Base-by-base conservation (phyloP, 2,888 invertebrate genomes). In the Brachynemurus nebulosus region DNA sequence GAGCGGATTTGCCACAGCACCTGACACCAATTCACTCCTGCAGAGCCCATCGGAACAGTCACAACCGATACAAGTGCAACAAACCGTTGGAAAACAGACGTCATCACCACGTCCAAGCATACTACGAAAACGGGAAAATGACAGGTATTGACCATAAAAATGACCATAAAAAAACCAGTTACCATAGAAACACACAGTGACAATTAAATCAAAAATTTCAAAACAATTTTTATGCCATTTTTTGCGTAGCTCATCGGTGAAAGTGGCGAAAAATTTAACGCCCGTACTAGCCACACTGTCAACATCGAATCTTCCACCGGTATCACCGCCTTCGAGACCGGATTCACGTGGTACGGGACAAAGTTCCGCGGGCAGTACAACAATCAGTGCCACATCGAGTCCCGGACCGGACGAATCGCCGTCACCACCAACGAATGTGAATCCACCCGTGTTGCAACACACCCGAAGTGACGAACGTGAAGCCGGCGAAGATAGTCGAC, bases 301-400 rank as follows among this genome's bases (percentile, higher is more conserved):
- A n/a, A 39, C 42, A 40, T 37, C 46, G 45, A 50, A 38, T 41
- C 58, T 33, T 46, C 54, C 55, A 18, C 63, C 63, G 2, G 45
- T 56, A 35, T 65, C 65, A 12, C 65, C 65, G 8, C 64, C 64
- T 1, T 59, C 60, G 1, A 53, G 64, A 21, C 64, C 65, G 0
- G 64, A 66, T 51, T 65, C 65, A 2, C 53, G 64, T 38, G 64
- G 59, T 7, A 65, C 64, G 48, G 64, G 62, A 8, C 59, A 64
- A 47, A 65, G 63, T 42, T 64, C 64, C 19, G 70, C 67, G 50
- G 89, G 89, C 7, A 89, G 88, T 42, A 89, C 89, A 3, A 90
- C 89, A 2, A 82, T 88, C 39, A 89, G 89, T 6, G 89, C 89
- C 0, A 82, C 86, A 17, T 86, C 86, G 0, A 86, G 86, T 42